Conservation (phyloP, 1,140 invertebrate species). For the Bombus waltoni region DNA sequence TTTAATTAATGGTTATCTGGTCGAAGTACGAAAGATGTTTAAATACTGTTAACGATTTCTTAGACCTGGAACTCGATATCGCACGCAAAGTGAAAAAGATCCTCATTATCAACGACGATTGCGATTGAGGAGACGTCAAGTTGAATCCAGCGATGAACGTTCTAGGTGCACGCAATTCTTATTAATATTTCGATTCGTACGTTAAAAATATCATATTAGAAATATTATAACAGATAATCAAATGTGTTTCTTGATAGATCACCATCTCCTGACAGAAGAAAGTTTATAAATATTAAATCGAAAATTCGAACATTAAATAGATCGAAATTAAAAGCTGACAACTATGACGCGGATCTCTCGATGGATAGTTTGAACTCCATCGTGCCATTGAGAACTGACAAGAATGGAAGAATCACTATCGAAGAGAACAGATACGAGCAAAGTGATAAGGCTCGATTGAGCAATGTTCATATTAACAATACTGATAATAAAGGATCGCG, state of each 20-base stretch:
- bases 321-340: slow-evolving; percentile 69
- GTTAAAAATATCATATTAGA: too few relatives aligned
- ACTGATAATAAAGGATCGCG: slow-evolving; percentile 23
- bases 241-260: slow-evolving; percentile 58
- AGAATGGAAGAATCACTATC: slow-evolving; percentile 73
- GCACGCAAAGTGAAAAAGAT: slow-evolving; percentile 91
- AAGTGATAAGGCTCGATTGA: neutral
- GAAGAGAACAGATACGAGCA: slow-evolving; percentile 28
- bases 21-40: slow-evolving; percentile 18
- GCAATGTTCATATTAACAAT: neutral
- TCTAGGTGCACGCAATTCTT: slow-evolving; percentile 70
- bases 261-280: slow-evolving; percentile 75
- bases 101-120: slow-evolving; percentile 87
- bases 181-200: neutral
- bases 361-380: slow-evolving; percentile 78
- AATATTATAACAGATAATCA: neutral
- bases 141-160: slow-evolving; percentile 78
- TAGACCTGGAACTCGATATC: slow-evolving; percentile 87
- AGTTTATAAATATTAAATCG: slow-evolving; percentile 68
- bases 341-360: slow-evolving; percentile 76
- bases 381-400: slow-evolving; percentile 72
- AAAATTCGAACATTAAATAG: slow-evolving; percentile 67
- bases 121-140: slow-evolving; percentile 81
- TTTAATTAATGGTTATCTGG: neutral
- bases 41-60: slow-evolving; percentile 67